Evolutionary conservation across 1,140 invertebrate species (phyloP).

Genomic region (Gerris buenoi): DNA sequence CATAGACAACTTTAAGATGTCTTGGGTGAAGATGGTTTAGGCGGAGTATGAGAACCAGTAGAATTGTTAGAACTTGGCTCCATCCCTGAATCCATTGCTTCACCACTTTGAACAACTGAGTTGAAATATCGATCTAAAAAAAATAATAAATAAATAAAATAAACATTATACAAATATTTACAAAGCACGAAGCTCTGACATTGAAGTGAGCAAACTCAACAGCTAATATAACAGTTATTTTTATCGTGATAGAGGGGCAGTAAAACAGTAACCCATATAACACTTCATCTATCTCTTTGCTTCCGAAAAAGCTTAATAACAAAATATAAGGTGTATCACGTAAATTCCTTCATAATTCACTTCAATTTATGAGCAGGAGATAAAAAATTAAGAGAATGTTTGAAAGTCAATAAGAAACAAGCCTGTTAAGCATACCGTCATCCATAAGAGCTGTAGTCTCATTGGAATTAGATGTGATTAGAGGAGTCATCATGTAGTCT

Average conservation of each 20-base stretch:
- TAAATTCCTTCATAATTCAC: background rate
- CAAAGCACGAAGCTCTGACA: too few species aligned
- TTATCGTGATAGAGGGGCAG: too few species aligned
- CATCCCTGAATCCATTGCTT: slow-evolving; percentile 24
- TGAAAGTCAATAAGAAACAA: background rate
- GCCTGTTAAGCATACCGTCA: slow-evolving; percentile 20
- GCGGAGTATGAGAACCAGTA: slow-evolving; percentile 20
- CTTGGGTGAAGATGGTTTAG: slow-evolving; percentile 11
- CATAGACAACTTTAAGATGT: slow-evolving; percentile 8
- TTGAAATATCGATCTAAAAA: slow-evolving; percentile 27
- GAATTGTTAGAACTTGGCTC: slow-evolving; percentile 22
- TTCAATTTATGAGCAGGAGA: background rate
- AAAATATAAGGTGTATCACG: background rate
- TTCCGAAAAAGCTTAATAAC: too few species aligned
- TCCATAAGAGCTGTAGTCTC: slow-evolving; percentile 23
- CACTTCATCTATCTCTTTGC: too few species aligned
- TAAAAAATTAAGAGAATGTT: background rate
- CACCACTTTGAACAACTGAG: slow-evolving; percentile 25
- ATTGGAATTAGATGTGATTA: slow-evolving; percentile 34
- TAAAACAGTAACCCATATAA: too few species aligned
- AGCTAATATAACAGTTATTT: too few species aligned
- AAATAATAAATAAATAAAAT: background rate
- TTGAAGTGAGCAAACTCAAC: too few species aligned
- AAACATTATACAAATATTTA: too few species aligned
- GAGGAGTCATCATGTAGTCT: slow-evolving; percentile 78